phyloP scores from a whole-genome alignment of 2,888 invertebrate species.

The Bembecia ichneumoniformis region DNA sequence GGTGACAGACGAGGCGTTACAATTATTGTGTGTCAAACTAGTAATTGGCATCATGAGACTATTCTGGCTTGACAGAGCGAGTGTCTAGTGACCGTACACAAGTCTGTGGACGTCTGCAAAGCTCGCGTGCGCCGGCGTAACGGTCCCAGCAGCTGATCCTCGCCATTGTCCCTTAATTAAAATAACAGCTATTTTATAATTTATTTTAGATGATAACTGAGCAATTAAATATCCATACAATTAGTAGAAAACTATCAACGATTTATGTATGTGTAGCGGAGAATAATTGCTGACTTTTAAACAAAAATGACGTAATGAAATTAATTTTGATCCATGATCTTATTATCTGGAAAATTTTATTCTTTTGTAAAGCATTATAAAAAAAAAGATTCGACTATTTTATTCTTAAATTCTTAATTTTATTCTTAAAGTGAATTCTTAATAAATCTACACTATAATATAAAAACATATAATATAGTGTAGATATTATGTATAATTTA shows the following conservation, averaged over 20 bases:
- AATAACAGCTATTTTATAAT: slow-evolving; percentile 20
- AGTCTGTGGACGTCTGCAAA: slow-evolving; percentile 5
- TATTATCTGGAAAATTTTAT: no score
- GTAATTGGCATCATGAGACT: slow-evolving; percentile 38
- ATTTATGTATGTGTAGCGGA: background rate
- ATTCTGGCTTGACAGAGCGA: slow-evolving; percentile 28
- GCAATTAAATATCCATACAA: background rate
- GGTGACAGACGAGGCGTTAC: slow-evolving; percentile 46
- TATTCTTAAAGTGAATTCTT: no score
- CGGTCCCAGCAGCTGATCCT: slow-evolving; percentile 60
- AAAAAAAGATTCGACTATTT: no score
- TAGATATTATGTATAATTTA: no score
- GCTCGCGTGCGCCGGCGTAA: slow-evolving; percentile 53
- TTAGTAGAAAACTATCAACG: background rate
- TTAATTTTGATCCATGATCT: no score
- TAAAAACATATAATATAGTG: no score
- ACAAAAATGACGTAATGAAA: no score
- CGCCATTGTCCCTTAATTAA: slow-evolving; percentile 53
- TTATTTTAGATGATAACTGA: slow-evolving; percentile 4
- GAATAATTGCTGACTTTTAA: no score
- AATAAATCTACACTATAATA: no score
- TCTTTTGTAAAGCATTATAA: no score
- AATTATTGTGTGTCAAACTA: slow-evolving; percentile 45
- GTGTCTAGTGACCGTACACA: slow-evolving; percentile 11
- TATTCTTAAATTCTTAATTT: no score